phyloP scores from a whole-genome alignment of 2,113 vertebrate genomes.

The Channa maculata region DNA sequence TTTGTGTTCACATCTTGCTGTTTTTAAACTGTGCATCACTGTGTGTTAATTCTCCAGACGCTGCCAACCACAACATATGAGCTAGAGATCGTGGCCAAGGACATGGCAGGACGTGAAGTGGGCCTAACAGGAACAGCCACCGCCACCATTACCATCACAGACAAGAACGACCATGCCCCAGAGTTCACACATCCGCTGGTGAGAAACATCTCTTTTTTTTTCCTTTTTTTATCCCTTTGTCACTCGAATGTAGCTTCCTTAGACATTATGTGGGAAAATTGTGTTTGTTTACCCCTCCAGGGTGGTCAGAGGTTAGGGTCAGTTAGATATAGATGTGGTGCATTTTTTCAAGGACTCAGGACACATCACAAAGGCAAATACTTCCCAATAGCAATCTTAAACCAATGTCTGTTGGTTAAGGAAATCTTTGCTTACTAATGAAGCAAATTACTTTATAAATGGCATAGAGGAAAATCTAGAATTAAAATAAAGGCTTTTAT shows the following conservation, averaged over 20 bases:
- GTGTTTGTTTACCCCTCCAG: conserved; percentile 20
- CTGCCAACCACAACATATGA: conserved; percentile 94
- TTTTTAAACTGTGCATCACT: not conserved
- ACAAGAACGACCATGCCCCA: conserved; percentile 97
- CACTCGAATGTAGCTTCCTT: not conserved
- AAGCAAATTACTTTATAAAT: not conserved
- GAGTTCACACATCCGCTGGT: conserved; percentile 98
- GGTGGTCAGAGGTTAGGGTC: conserved; percentile 27
- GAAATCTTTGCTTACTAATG: not conserved
- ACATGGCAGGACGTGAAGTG: conserved; percentile 95
- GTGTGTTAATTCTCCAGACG: conserved; percentile 82
- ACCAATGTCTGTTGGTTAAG: not conserved
- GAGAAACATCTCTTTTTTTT: conserved; percentile 55
- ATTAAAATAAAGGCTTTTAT: too few relatives aligned
- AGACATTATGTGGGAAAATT: not conserved
- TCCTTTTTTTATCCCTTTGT: not conserved
- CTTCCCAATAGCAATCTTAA: not conserved
- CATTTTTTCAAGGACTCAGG: conserved; percentile 1
- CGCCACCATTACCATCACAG: conserved; percentile 94
- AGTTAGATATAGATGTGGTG: not conserved
- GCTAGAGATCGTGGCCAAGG: conserved; percentile 94
- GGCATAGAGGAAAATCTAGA: too few relatives aligned
- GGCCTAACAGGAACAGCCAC: conserved; percentile 95
- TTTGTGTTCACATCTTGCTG: not conserved
- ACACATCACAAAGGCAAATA: not conserved